Percentiles rank a stretch among this genome's conserved stretches.
phyloP scores from a whole-genome alignment of 2,797 vertebrate genomes.

The Pseudochirops cupreus region DNA sequence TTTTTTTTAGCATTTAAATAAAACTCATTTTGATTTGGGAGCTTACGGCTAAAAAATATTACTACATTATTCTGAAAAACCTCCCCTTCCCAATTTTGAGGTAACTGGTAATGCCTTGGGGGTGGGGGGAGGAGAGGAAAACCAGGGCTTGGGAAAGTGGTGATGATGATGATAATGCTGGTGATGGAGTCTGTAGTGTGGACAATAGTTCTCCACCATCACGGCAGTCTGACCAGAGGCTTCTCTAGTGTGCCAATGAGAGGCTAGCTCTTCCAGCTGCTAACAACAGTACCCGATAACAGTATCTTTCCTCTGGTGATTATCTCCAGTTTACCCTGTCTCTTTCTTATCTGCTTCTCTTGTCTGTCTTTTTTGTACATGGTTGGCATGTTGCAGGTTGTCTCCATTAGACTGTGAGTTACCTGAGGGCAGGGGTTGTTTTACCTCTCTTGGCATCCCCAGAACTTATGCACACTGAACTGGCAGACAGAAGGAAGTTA shows the following conservation, averaged over 20 bases:
- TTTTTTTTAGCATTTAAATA: background rate
- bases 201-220: background rate
- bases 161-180: background rate
- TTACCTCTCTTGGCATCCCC: background rate
- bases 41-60: background rate
- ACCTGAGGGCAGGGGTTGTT: background rate
- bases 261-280: slow-evolving; percentile 33
- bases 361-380: background rate
- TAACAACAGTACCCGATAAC: background rate
- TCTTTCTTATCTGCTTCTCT: background rate
- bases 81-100: background rate
- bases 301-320: background rate
- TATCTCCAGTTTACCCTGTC: background rate
- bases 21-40: slow-evolving; percentile 16
- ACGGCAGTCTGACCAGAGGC: slow-evolving; percentile 43
- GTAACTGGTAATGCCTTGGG: background rate
- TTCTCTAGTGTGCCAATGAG: background rate
- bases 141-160: background rate
- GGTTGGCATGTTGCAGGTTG: background rate
- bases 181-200: background rate
- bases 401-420: background rate
- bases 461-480: background rate
- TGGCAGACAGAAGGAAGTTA: background rate
- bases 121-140: background rate
- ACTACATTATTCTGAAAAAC: background rate